These are phyloP conservation scores for Agelas oroides DNA, from an alignment of 37 sponge, comb jelly and placozoan genomes.

Conservation along the genomic window DNA sequence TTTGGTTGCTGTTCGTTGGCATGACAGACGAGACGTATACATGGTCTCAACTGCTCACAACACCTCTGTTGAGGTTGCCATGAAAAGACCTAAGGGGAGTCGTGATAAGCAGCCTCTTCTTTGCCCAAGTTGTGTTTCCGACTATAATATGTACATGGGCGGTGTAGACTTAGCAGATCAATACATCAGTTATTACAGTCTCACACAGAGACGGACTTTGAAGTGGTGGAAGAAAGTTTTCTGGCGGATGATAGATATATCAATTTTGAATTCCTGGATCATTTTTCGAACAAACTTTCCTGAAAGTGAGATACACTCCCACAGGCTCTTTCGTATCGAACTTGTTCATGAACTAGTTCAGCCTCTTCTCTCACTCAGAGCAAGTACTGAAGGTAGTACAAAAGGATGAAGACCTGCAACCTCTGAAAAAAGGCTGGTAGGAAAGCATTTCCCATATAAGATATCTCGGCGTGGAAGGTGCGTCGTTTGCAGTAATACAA, in stretches of 20 bases:
- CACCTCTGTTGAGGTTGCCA: neutral
- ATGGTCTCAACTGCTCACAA: neutral
- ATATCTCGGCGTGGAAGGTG: neutral
- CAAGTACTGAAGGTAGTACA: too few species aligned
- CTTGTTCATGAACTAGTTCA: neutral
- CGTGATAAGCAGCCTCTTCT: slow-evolving; percentile 6
- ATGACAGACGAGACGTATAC: slow-evolving; percentile 31
- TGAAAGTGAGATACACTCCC: neutral
- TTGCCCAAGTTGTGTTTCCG: slow-evolving; percentile 7
- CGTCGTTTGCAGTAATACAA: slow-evolving; percentile 2
- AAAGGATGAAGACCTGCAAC: neutral
- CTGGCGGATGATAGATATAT: slow-evolving; percentile 31
- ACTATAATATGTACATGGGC: slow-evolving; percentile 37
- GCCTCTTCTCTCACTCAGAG: too few species aligned
- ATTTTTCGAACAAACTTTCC: slow-evolving; percentile 14
- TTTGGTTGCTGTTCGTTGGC: slow-evolving; percentile 20
- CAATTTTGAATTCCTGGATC: slow-evolving; percentile 26
- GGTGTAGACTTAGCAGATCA: slow-evolving; percentile 55
- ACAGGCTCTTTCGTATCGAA: neutral
- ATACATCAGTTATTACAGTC: slow-evolving; percentile 18
- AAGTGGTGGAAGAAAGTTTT: slow-evolving; percentile 25
- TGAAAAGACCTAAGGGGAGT: slow-evolving; percentile 19
- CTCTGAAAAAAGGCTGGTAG: neutral
- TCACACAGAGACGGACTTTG: slow-evolving; percentile 15
- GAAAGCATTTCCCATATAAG: slow-evolving; percentile 20